These are phyloP conservation scores for Rhynchotus rufescens DNA, from an alignment of 2,797 vertebrate genomes.

Conservation along the genomic window DNA sequence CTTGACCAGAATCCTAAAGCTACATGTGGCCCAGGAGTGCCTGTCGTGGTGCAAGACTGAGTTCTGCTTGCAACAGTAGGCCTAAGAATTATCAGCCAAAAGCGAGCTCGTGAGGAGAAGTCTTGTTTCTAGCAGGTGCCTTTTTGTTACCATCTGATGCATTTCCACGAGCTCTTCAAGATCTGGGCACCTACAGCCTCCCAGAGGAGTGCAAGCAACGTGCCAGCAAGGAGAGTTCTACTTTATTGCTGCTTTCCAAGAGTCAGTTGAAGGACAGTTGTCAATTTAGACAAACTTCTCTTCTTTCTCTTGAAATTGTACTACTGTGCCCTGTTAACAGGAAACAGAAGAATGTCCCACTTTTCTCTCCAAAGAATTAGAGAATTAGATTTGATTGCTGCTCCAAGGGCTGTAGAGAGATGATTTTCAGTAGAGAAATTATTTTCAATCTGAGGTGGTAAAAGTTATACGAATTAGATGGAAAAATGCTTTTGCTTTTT, in stretches of 20 bases:
- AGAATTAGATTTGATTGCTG: not conserved
- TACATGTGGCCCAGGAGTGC: not conserved
- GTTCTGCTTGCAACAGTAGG: not conserved
- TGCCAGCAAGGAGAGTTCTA: not conserved
- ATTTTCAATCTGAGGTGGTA: not conserved
- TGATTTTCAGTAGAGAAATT: not conserved
- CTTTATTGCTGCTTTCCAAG: not conserved
- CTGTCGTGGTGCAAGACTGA: not conserved
- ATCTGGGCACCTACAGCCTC: not conserved
- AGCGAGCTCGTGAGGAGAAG: not conserved
- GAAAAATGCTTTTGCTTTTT: not conserved
- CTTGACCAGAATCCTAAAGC: slow-evolving; percentile 8
- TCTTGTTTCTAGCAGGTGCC: not conserved
- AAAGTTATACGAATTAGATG: not conserved
- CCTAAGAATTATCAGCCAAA: not conserved
- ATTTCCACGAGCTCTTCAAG: fast-evolving
- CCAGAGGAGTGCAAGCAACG: not conserved
- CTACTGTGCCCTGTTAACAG: not conserved
- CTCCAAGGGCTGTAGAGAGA: not conserved
- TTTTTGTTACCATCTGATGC: not conserved
- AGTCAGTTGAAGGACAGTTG: not conserved
- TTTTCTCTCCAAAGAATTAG: not conserved
- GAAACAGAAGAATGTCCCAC: not conserved
- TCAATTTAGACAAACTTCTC: not conserved
- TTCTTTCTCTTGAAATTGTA: not conserved